A percentile compares a stretch with the other conserved stretches of the same genome.
These are phyloP conservation scores for Thryonomys swinderianus DNA, from an alignment of 2,113 vertebrate species.

Conservation along the genomic window DNA sequence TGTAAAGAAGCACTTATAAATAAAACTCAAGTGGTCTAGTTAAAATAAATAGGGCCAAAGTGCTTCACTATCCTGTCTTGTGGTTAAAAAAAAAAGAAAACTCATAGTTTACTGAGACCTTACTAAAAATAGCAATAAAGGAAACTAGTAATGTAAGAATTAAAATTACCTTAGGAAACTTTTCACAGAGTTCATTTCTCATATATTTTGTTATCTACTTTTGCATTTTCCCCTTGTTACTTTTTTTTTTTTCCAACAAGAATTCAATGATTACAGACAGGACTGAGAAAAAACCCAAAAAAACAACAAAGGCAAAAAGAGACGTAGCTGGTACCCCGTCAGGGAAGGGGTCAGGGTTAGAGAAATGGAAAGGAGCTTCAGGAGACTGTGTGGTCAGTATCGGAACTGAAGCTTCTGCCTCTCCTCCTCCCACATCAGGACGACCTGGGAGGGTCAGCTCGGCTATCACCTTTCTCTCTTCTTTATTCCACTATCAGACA, in stretches of 20 bases:
- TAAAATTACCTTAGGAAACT: neutral
- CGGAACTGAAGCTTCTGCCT: neutral
- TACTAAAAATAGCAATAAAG: neutral
- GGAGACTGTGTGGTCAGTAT: neutral
- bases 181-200: neutral
- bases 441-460: neutral
- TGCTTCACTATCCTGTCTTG: neutral
- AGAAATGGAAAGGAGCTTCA: neutral
- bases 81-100: conserved; percentile 32
- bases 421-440: neutral
- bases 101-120: neutral
- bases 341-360: neutral
- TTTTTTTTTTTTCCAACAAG: too few relatives aligned
- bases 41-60: neutral
- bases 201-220: neutral
- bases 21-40: neutral
- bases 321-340: neutral
- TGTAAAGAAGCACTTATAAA: neutral
- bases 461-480: neutral
- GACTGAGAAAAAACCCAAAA: neutral
- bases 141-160: neutral
- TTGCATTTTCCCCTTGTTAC: neutral
- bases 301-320: neutral
- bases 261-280: neutral
- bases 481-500: neutral